Conservation (phyloP, 2,888 invertebrate genomes). For the Tyria jacobaeae region DNA sequence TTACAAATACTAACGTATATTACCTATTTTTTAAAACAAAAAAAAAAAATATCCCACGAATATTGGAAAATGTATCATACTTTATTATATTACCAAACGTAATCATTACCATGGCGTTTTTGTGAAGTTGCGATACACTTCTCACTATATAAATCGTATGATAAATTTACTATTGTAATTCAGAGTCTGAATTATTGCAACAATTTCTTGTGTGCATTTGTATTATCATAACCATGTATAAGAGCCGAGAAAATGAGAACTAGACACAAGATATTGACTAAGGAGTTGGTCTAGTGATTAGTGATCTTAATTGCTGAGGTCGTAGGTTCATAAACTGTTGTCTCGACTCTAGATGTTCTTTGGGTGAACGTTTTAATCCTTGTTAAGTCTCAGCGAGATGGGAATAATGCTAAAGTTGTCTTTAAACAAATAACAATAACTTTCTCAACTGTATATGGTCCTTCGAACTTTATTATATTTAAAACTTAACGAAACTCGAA, state of each 20-base stretch:
- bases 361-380: too few species aligned
- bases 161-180: neutral
- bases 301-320: too few species aligned
- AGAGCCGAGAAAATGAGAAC: neutral
- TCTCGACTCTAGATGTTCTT: too few species aligned
- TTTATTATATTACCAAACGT: constrained; percentile 6
- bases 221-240: neutral
- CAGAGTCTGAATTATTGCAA: neutral
- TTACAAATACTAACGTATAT: too few species aligned
- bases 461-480: neutral
- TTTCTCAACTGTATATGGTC: neutral
- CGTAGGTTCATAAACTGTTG: too few species aligned
- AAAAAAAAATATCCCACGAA: constrained; percentile 28
- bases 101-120: constrained; percentile 7
- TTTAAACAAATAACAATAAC: too few species aligned
- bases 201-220: neutral
- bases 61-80: constrained; percentile 35
- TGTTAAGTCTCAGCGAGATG: too few species aligned
- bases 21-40: too few species aligned
- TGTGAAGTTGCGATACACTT: constrained; percentile 6
- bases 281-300: too few species aligned
- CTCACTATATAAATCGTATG: neutral
- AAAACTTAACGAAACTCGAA: neutral
- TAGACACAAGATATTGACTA: neutral
- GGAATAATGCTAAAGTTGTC: too few species aligned